phyloP scores from a whole-genome alignment of 2,888 invertebrate genomes.

The Drosophila monieri region DNA sequence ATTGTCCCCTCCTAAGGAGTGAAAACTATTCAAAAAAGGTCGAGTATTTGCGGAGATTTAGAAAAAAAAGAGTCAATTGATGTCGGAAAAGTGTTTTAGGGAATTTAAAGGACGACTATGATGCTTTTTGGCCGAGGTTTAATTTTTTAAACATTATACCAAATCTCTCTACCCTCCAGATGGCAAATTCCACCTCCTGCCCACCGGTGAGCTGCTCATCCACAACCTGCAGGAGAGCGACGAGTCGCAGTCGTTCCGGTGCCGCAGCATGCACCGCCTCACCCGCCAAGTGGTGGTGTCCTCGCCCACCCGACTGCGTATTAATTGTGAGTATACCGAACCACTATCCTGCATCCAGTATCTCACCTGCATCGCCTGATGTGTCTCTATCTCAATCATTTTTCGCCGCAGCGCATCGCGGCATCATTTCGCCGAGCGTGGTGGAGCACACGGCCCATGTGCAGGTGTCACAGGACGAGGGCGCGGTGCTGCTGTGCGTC shows the following conservation, averaged over 20 bases:
- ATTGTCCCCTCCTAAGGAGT: slow-evolving; percentile 2
- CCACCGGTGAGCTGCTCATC: slow-evolving; percentile 89
- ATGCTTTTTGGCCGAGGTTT: too few relatives aligned
- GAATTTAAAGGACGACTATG: too few relatives aligned
- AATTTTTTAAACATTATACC: background rate
- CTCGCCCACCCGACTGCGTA: slow-evolving; percentile 88
- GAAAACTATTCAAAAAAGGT: slow-evolving; percentile 28
- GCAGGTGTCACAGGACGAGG: slow-evolving; percentile 89
- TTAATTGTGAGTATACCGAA: slow-evolving; percentile 86
- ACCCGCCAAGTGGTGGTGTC: slow-evolving; percentile 89
- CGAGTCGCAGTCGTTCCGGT: slow-evolving; percentile 89
- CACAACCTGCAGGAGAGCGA: slow-evolving; percentile 90
- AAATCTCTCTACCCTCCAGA: slow-evolving; percentile 84
- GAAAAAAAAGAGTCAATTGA: background rate
- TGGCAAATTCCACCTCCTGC: slow-evolving; percentile 90
- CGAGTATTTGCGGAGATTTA: slow-evolving; percentile 9
- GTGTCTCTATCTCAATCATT: slow-evolving; percentile 46
- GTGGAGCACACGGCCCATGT: slow-evolving; percentile 89
- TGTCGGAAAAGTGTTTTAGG: background rate
- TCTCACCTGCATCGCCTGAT: slow-evolving; percentile 46
- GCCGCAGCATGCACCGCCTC: slow-evolving; percentile 89
- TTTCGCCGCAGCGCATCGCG: slow-evolving; percentile 87
- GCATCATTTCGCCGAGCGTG: slow-evolving; percentile 89
- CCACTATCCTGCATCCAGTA: slow-evolving; percentile 65
- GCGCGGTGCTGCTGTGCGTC: slow-evolving; percentile 90